A percentile compares a stretch with the other conserved stretches of the same genome.
Evolutionary conservation across 2,888 invertebrate species (phyloP).

Genomic region (Drosophila eohydei): DNA sequence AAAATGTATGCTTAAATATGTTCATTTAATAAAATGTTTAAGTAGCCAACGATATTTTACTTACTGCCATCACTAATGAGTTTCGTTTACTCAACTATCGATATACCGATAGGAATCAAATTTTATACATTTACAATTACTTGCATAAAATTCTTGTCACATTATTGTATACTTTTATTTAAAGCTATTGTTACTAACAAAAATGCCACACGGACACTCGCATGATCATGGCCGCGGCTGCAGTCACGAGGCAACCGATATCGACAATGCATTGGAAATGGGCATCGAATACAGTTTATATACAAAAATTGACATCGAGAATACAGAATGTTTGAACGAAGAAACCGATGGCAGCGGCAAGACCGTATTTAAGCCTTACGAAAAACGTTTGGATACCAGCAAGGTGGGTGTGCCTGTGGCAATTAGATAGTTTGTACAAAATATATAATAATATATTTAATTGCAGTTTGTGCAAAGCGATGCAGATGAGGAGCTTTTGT

Average conservation of each 20-base stretch:
- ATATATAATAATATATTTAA: background rate
- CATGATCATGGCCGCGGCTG: constrained; percentile 82
- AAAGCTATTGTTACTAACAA: constrained; percentile 13
- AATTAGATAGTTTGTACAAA: background rate
- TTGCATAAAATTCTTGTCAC: constrained; percentile 52
- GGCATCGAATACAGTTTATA: constrained; percentile 89
- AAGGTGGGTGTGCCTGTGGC: constrained; percentile 86
- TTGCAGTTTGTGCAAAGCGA: constrained; percentile 97
- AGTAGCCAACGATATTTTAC: constrained; percentile 19
- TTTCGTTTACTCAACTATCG: constrained; percentile 1
- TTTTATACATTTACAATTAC: constrained; percentile 37
- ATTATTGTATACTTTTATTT: constrained; percentile 14
- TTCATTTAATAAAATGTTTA: constrained; percentile 31
- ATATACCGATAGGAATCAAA: constrained; percentile 37
- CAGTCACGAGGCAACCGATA: constrained; percentile 83
- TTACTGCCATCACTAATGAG: background rate
- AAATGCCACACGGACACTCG: constrained; percentile 84
- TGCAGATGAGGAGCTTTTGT: constrained; percentile 96
- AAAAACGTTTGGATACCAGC: constrained; percentile 91
- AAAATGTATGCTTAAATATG: constrained; percentile 5
- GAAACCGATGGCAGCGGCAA: constrained; percentile 93
- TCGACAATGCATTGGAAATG: constrained; percentile 83
- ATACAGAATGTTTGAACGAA: constrained; percentile 97
- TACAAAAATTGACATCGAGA: constrained; percentile 94
- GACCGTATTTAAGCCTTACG: constrained; percentile 96